Evolutionary conservation across 2,797 vertebrate genomes (phyloP).

Genomic region (Nyctalus aviator): DNA sequence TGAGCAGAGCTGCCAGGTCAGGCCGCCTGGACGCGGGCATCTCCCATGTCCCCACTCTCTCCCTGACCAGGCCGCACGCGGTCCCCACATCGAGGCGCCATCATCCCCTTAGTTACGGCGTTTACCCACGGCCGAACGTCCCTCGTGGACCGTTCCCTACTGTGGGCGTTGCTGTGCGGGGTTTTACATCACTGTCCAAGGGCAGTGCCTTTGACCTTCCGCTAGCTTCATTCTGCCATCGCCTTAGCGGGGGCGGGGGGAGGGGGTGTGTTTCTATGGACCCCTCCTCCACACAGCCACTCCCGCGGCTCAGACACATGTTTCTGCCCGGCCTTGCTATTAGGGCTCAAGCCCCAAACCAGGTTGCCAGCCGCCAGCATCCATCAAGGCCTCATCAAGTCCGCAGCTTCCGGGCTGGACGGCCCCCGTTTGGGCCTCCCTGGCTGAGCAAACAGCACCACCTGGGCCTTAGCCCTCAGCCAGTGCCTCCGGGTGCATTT

Average conservation of each 20-base stretch:
- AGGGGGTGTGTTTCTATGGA: too few relatives aligned
- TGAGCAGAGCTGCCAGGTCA: neutral
- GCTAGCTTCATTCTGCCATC: neutral
- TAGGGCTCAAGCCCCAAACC: too few relatives aligned
- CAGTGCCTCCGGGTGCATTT: neutral
- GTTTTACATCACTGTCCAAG: neutral
- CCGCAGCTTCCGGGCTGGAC: accelerated
- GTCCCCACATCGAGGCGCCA: accelerated
- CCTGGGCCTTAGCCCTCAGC: neutral
- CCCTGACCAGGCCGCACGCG: accelerated
- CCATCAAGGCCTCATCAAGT: neutral
- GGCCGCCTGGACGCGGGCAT: accelerated
- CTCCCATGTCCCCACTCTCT: neutral
- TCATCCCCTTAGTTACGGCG: accelerated
- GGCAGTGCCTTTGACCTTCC: neutral
- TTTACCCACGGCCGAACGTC: accelerated
- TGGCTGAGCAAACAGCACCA: neutral
- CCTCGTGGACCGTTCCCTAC: neutral
- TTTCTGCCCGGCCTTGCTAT: neutral
- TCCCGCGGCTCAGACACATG: neutral
- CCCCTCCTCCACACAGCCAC: neutral
- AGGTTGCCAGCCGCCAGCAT: too few relatives aligned
- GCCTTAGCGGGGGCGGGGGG: neutral
- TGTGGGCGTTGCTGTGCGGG: neutral
- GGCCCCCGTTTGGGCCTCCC: accelerated